Evolutionary conservation across 2,113 vertebrate genomes (phyloP), one percentile per base, ranked within the genome.

Genomic region (Myotis lucifugus): DNA sequence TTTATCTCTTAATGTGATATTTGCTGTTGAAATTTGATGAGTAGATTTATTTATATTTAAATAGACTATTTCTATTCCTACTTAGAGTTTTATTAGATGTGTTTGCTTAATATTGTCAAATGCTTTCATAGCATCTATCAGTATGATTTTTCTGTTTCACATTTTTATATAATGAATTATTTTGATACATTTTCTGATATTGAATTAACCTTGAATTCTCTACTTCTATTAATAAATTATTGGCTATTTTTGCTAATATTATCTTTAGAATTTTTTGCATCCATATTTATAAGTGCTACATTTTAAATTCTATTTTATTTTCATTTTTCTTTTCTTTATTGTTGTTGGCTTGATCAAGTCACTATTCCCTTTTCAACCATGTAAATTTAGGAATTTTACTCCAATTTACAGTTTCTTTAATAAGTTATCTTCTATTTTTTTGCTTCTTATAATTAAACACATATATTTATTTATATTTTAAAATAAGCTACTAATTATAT

Each of bases 21-120:
- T 88, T 93, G 67, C 46, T 93, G 27, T 37, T 54, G 56, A 93
- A 74, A 46, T 93, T 74, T 83, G 56, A 67, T 54, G 72, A 61
- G 84, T 88, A 83, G 56, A 88, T 56, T 93, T 88, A 74, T 74
- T 88, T 88, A 56, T 88, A 74, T 93, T 88, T 88, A 93, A 76
- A 37, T 76, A 74, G 42, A 83, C 56, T 52, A 21, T 83, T 93
- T 61, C 69, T 82, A 34, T 74, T 93, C 56, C 46, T 93, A 46
- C 17, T 88, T 76, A 88, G 42, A 81, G 46, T 74, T 82, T 93
- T 82, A 88, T 81, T 54, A 59, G 46, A 23, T 46, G 1, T 46
- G 15, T 74, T 46, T 88, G 56, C 69, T 74, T 37, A 93, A 54
- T 88, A 83, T 83, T 82, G 29, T 66, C 67, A 88, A 56, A 56